A percentile compares a stretch with the other conserved stretches of the same genome.
Conservation (phyloP, 2,888 invertebrate species). For the Drosophila paramelanica region DNA sequence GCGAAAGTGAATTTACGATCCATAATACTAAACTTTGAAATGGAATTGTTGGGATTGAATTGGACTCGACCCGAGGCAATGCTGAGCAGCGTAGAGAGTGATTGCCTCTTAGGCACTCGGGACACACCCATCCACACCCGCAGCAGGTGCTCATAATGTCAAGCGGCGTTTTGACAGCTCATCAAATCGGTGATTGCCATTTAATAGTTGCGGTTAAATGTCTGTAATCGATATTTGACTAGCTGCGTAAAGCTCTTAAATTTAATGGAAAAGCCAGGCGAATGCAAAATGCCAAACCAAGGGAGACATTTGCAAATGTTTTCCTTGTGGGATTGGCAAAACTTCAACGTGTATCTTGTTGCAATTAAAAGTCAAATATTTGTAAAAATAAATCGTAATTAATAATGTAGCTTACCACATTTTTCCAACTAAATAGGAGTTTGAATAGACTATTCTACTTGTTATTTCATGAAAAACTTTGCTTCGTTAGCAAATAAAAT, state of each 20-base stretch:
- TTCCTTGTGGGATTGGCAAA: neutral
- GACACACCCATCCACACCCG: constrained; percentile 14
- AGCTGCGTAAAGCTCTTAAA: constrained; percentile 46
- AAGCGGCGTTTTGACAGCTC: constrained; percentile 71
- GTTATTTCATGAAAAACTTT: neutral
- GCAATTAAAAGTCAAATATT: constrained; percentile 5
- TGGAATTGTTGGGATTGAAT: constrained; percentile 25
- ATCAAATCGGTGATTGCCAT: constrained; percentile 71
- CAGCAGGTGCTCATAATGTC: constrained; percentile 42
- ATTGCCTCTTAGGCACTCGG: neutral
- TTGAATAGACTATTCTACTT: too few species aligned
- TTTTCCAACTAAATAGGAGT: neutral
- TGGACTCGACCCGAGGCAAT: neutral
- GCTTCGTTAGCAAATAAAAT: neutral
- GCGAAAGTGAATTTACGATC: constrained; percentile 58
- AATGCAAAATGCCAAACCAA: constrained; percentile 45
- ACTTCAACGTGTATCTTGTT: neutral
- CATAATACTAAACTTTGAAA: constrained; percentile 40
- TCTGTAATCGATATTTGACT: constrained; percentile 66
- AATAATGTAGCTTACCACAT: neutral
- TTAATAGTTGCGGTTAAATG: constrained; percentile 59
- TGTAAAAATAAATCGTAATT: neutral
- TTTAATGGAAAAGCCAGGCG: constrained; percentile 47
- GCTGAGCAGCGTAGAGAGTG: constrained; percentile 3
- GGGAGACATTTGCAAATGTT: constrained; percentile 4